These are phyloP conservation scores for Eleutherodactylus coqui DNA, from an alignment of 2,797 vertebrate genomes.

Conservation along the genomic window DNA sequence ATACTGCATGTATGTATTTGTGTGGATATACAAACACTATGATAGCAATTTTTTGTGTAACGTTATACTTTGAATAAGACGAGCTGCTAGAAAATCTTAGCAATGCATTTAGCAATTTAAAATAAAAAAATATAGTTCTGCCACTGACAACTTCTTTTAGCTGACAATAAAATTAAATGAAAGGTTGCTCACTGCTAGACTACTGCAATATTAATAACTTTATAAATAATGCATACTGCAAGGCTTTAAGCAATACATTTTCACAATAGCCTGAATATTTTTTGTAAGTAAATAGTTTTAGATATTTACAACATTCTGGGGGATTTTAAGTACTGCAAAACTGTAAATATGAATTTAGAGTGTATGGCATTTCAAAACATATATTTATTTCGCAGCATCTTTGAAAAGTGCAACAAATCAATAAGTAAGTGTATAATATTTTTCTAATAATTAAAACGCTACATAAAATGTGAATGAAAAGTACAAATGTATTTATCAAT, in stretches of 20 bases:
- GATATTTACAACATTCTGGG: slow-evolving; percentile 59
- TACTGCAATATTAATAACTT: slow-evolving; percentile 29
- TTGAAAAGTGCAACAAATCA: slow-evolving; percentile 30
- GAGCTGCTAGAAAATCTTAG: slow-evolving; percentile 15
- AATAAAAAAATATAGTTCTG: slow-evolving; percentile 42
- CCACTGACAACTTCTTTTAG: slow-evolving; percentile 55
- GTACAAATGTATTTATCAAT: not conserved
- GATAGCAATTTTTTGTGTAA: not conserved
- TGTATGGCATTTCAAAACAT: not conserved
- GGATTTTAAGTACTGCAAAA: slow-evolving; percentile 37
- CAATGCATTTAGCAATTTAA: slow-evolving; percentile 40
- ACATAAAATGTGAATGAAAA: not conserved
- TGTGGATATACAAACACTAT: not conserved
- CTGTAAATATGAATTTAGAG: slow-evolving; percentile 3
- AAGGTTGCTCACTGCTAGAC: slow-evolving; percentile 53
- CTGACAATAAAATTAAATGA: slow-evolving; percentile 61
- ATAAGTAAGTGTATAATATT: slow-evolving; percentile 29
- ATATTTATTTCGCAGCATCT: slow-evolving; percentile 31
- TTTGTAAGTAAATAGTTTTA: slow-evolving; percentile 55
- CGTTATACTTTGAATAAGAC: not conserved
- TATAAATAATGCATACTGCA: slow-evolving; percentile 43
- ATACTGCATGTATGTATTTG: not conserved
- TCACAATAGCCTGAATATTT: slow-evolving; percentile 40
- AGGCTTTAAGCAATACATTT: slow-evolving; percentile 48
- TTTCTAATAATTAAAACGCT: slow-evolving; percentile 55